Evolutionary conservation across 2,888 invertebrate genomes (phyloP), one percentile per base, ranked within the genome.

Genomic region (Sycophila texana): DNA sequence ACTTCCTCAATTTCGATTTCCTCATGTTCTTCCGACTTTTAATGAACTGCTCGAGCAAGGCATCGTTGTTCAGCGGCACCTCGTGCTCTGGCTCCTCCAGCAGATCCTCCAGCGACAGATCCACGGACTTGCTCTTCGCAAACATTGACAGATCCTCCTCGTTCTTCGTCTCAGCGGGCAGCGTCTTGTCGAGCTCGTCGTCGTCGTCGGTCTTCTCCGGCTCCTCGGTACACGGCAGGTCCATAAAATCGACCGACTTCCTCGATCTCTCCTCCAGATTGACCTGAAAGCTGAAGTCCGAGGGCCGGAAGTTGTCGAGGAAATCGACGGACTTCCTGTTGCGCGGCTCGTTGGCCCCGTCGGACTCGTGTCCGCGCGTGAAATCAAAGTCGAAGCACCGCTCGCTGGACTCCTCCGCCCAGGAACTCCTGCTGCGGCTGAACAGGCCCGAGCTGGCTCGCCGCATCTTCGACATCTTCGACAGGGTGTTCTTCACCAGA

Each of bases 341-440:
- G 10, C 70, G 4, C 1, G 55, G 55, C 12, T 18, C 10, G 14
- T 70, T 18, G 39, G 39, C 58, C 2, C 30, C 53, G 39, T 67
- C 65, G 4, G 70, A 70, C 0, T 63, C 70, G 57, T 70, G 26
- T 14, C 70, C 63, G n/a, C 49, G 67, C 5, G 30, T 22, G 60
- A 61, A 26, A 5, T 73, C 67, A n/a, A 73, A 67, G 55, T 78
- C 73, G 53, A n/a, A 55, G 18, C 66, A 73, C 2, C 58, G 26
- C 10, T 73, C 55, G 16, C n/a, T 49, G 18, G 60, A n/a, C 10
- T 95, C 95, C 86, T 96, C 95, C 65, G 94, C 92, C 93, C 93
- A 94, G 1, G 94, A 94, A 81, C 95, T 92, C 58, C 95, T n/a
- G 14, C 63, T 73, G 7, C 72, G 26, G 12, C 63, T 80, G 57